Evolutionary conservation across 1,140 invertebrate genomes (phyloP), one percentile per base, ranked within the genome.

Genomic region (Aporrectodea caliginosa): DNA sequence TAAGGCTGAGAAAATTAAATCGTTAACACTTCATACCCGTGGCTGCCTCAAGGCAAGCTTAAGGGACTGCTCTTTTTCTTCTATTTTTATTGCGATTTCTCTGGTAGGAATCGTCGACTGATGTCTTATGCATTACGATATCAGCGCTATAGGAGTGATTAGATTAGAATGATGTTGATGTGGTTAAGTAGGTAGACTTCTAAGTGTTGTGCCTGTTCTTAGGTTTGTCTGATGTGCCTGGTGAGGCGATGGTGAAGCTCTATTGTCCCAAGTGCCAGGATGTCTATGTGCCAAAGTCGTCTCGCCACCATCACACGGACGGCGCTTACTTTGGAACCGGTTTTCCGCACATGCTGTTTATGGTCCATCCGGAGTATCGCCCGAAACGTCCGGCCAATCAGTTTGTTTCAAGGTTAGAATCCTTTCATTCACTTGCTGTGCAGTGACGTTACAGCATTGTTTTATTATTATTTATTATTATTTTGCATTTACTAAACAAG

Each of bases 241-340:
- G 98, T 29, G 98, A 99, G 90, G 95, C 96, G 35, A 99, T 99
- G 97, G 98, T 99, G 14, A 99, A 99, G 90, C 92, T 96, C 78
- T 99, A 99, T 89, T 99, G 98, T 90, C 97, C 98, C 14, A 98
- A 98, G 88, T 99, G 98, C 90, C 97, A 97, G 93, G 98, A 99
- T 90, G 96, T 99, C 72, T 99, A 99, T 89, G 98, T 95, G 83
- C 98, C 98, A 73, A 98, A 98, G 90, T 98, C 97, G 32, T 97
- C 97, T n/a, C 92, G 97, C 79, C 96, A 99, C 89, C 97, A 98
- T 89, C 98, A 99, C 87, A 99, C 96, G 1, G 98, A 99, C 90
- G 98, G 98, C 73, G 96, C 98, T 29, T 99, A 99, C 89, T 99
- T 99, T 90, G 98, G 98, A 81, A 99, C 97, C 79, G 98, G 98